Percentiles rank a stretch among this genome's conserved stretches.
Evolutionary conservation across 2,888 invertebrate genomes (phyloP).

Genomic region (Onchidella celtica): DNA sequence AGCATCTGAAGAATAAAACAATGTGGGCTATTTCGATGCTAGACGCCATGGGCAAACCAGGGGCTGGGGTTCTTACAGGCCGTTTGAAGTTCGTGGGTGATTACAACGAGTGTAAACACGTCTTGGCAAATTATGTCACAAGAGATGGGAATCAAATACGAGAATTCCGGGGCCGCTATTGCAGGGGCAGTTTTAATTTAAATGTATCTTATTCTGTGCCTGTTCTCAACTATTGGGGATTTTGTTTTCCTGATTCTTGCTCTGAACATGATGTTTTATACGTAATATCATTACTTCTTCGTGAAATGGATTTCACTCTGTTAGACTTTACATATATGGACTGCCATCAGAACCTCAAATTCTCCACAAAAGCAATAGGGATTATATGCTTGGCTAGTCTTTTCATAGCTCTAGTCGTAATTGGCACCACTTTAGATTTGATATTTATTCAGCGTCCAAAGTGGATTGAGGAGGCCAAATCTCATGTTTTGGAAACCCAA

Average conservation of each 20-base stretch:
- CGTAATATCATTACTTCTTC: conserved; percentile 14
- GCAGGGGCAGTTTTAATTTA: neutral
- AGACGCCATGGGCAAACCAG: conserved; percentile 46
- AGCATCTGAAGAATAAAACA: neutral
- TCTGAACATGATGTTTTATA: conserved; percentile 16
- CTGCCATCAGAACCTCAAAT: neutral
- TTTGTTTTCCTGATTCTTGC: conserved; percentile 49
- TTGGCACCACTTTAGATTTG: conserved; percentile 46
- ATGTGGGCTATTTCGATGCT: conserved; percentile 20
- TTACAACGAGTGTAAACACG: conserved; percentile 15
- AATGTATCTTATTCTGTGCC: neutral
- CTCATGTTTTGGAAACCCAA: neutral
- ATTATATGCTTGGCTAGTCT: neutral
- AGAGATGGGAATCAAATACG: neutral
- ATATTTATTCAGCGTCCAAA: conserved; percentile 48
- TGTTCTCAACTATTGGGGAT: neutral
- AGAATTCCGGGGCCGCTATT: neutral
- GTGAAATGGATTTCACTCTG: neutral
- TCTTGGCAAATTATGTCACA: neutral
- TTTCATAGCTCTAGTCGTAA: conserved; percentile 34
- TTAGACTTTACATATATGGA: neutral
- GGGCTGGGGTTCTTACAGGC: conserved; percentile 14
- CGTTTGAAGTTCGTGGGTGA: conserved; percentile 26
- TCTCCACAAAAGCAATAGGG: neutral
- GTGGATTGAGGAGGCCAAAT: conserved; percentile 24